phyloP scores from a whole-genome alignment of 2,888 invertebrate species.

The Oligia strigilis region DNA sequence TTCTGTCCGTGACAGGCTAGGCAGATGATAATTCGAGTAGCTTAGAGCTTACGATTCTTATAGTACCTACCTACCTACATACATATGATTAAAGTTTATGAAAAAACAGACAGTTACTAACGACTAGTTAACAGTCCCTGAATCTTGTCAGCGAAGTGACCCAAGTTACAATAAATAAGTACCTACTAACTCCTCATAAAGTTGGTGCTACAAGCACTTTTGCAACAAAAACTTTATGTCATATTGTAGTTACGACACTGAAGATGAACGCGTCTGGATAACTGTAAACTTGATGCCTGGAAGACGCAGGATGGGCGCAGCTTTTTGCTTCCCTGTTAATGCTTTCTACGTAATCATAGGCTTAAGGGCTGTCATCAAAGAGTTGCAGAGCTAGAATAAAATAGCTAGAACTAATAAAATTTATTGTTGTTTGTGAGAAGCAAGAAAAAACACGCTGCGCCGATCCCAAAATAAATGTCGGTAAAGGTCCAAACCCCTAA shows the following conservation, averaged over 20 bases:
- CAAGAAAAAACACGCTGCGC: background rate
- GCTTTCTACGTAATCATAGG: conserved; percentile 46
- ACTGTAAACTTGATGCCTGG: conserved; percentile 58
- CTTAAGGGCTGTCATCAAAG: conserved; percentile 26
- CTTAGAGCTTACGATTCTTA: background rate
- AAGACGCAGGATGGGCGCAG: conserved; percentile 28
- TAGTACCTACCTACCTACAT: no score
- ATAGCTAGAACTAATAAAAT: background rate
- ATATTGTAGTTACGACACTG: conserved; percentile 38
- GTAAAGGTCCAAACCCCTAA: background rate
- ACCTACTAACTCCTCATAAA: background rate
- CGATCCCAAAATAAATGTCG: background rate
- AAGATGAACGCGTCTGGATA: conserved; percentile 58
- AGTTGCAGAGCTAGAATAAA: background rate
- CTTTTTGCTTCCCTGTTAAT: conserved; percentile 60
- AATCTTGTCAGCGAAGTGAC: background rate
- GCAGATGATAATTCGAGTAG: background rate
- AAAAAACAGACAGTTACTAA: background rate
- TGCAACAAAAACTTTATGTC: conserved; percentile 48
- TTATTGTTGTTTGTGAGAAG: background rate
- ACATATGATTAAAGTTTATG: background rate
- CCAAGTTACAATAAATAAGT: background rate
- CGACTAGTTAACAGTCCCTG: no score
- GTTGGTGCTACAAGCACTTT: background rate
- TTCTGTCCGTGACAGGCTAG: no score